phyloP scores from a whole-genome alignment of 1,140 invertebrate genomes.

The Patella vulgata region DNA sequence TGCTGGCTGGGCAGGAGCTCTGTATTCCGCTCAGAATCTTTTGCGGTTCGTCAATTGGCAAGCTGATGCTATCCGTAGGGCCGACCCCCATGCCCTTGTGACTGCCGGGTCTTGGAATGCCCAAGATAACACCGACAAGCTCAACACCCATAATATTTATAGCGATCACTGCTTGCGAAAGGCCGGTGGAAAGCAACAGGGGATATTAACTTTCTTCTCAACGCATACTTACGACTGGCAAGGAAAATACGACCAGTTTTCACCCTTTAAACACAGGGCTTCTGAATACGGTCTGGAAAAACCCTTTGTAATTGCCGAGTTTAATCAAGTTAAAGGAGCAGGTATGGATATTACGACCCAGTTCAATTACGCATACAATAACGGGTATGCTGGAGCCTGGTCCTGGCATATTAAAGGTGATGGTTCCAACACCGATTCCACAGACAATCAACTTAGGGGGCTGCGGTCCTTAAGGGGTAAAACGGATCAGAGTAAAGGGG shows the following conservation, averaged over 20 bases:
- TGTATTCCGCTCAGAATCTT: slow-evolving; percentile 41
- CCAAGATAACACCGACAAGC: slow-evolving; percentile 60
- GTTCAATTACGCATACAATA: slow-evolving; percentile 58
- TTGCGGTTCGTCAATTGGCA: slow-evolving; percentile 34
- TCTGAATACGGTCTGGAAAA: slow-evolving; percentile 55
- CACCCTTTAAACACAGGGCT: slow-evolving; percentile 43
- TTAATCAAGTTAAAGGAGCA: slow-evolving; percentile 49
- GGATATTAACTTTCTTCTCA: slow-evolving; percentile 15
- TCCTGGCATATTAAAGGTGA: slow-evolving; percentile 59
- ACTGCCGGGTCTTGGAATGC: slow-evolving; percentile 63
- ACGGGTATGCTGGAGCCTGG: slow-evolving; percentile 62
- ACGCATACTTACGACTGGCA: slow-evolving; percentile 3
- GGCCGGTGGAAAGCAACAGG: slow-evolving; percentile 55
- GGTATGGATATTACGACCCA: slow-evolving; percentile 49
- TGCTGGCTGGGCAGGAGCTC: slow-evolving; percentile 60
- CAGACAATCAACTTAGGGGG: slow-evolving; percentile 43
- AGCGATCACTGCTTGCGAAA: slow-evolving; percentile 60
- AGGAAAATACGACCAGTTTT: background rate
- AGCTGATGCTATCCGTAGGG: slow-evolving; percentile 55
- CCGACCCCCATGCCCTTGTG: slow-evolving; percentile 58
- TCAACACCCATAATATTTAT: slow-evolving; percentile 63
- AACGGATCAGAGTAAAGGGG: slow-evolving; percentile 11
- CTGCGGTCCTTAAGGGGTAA: slow-evolving; percentile 34
- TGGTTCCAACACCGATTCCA: slow-evolving; percentile 52
- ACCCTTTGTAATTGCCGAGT: slow-evolving; percentile 65